Evolutionary conservation across 2,113 vertebrate species (phyloP), one percentile per base, ranked within the genome.

Genomic region (Glaucomys volans): DNA sequence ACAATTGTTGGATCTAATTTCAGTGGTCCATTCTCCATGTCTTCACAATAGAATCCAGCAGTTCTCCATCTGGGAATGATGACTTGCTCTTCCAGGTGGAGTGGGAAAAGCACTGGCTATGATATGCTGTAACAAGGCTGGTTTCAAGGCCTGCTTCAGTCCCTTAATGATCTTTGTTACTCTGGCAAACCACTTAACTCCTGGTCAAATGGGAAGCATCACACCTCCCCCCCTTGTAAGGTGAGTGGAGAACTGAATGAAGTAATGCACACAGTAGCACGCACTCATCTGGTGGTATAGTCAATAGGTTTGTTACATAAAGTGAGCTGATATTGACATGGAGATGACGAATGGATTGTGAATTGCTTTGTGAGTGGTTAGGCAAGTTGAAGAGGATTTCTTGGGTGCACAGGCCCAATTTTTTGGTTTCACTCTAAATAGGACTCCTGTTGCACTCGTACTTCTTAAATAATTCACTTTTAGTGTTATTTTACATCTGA

Each of bases 401-500:
- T 75, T 4, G n/a, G n/a, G 40, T 54, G 18, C 3, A n/a, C 35
- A 66, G 37, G 54, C 62, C 52, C 52, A 59, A 35, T 52, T 66
- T 76, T 57, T 30, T 12, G 67, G 26, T 30, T 47, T 30, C 14
- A 11, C 47, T 94, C 30, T 74, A 72, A 79, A 90, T 35, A 62
- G 40, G 32, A 80, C 5, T 79, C 54, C 66, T 12, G 4, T 37
- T 90, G 30, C 74, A 47, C 16, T 90, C 62, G 77, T 32, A 80
- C 26, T 84, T 87, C 42, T 72, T 83, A 35, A 86, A 83, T 24
- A 66, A 62, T 44, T 79, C 67, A 74, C 24, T 82, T 67, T 87
- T 50, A 42, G 62, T 66, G 28, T 77, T 88, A 67, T 54, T 94
- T 94, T 69, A 90, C 35, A 79, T 42, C n/a, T 92, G 80, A 42